Conservation (phyloP, 2,113 vertebrate genomes). For the Hymenochirus boettgeri region DNA sequence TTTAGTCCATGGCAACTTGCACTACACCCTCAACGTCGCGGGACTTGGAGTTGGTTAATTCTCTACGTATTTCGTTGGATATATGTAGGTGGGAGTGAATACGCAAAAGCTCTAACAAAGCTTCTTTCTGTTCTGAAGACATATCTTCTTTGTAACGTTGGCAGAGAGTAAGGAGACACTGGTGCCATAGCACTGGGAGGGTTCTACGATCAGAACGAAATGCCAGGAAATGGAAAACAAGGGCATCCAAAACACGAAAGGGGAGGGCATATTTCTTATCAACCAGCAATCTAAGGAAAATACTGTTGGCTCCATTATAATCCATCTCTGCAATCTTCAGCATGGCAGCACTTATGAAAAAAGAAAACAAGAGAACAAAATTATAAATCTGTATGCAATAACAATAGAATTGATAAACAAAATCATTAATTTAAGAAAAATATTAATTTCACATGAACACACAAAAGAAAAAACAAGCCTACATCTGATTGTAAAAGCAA, state of each 20-base stretch:
- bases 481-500: too few species aligned
- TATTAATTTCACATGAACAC: too few species aligned
- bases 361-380: neutral
- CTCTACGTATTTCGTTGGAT: constrained; percentile 78
- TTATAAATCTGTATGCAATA: too few species aligned
- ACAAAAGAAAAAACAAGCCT: too few species aligned
- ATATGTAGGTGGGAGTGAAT: constrained; percentile 78
- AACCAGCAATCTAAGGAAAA: constrained; percentile 89
- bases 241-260: constrained; percentile 93
- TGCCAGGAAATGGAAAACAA: constrained; percentile 89
- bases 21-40: constrained; percentile 77
- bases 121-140: constrained; percentile 83
- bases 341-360: constrained; percentile 79
- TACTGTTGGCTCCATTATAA: constrained; percentile 93
- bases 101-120: constrained; percentile 84
- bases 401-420: too few species aligned
- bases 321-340: constrained; percentile 94
- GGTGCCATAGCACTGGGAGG: constrained; percentile 96
- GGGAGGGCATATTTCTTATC: constrained; percentile 97
- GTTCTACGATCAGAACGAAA: constrained; percentile 77
- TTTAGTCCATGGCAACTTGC: too few species aligned
- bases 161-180: constrained; percentile 82
- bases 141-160: constrained; percentile 96
- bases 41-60: constrained; percentile 74
- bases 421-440: too few species aligned